Evolutionary conservation across 1,140 invertebrate species (phyloP), one percentile per base, ranked within the genome.

Genomic region (Scaptomyza pallida): DNA sequence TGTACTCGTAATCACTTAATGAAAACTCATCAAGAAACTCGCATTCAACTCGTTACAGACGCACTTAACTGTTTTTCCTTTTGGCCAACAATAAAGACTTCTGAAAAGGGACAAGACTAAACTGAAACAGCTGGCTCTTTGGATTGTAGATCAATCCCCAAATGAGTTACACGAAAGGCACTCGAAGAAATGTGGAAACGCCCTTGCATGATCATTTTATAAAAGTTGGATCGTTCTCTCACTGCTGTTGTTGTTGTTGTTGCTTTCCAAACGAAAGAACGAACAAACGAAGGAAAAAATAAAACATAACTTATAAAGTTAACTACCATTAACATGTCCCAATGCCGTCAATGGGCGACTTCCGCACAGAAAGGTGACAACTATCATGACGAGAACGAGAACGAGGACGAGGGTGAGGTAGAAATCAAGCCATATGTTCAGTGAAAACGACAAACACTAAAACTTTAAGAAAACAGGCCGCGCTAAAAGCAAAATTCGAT

Each of bases 401-500:
- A 63, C 71, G 37, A 48, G 43, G 26, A 59, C 13, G 56, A 63
- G 33, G 60, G 52, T 33, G 3, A 37, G 44, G 44, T 50, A 54
- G 64, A 75, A 72, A 86, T 76, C 56, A 76, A 73, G 77, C 81
- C 80, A 85, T 85, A 85, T 85, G 80, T 77, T 85, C 60, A 80
- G 63, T 77, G 60, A 81, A 81, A 77, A 81, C 76, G 72, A 85
- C 77, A 80, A 71, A 76, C 81, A 78, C 82, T 76, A 83, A 82
- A 82, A 82, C 40, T 70, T n/a, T 78, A 35, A 62, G 76, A 30
- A 88, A 88, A 88, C 77, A 85, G 77, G 78, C 78, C 74, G 78
- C 82, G 82, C 82, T 86, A 86, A 86, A 86, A 86, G 82, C 82
- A 86, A 86, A 86, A 86, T 86, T 88, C 82, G 82, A 86, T 86